Evolutionary conservation across 2,797 vertebrate species (phyloP).

Genomic region (Helarctos malayanus): DNA sequence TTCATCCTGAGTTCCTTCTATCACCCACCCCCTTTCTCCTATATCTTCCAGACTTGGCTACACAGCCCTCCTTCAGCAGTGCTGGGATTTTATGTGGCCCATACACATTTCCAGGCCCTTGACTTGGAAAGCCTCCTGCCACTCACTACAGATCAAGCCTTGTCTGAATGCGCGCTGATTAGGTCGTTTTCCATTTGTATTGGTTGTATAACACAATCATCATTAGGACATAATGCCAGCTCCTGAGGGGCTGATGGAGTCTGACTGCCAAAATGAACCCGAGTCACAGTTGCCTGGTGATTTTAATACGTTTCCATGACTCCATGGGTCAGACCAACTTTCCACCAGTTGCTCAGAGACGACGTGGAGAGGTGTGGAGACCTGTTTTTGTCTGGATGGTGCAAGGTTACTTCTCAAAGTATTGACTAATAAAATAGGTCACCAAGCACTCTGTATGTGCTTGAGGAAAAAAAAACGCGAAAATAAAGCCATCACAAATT

Average conservation of each 20-base stretch:
- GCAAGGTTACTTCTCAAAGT: background rate
- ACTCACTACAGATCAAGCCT: background rate
- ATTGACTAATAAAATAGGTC: background rate
- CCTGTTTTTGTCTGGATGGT: background rate
- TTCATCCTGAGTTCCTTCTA: background rate
- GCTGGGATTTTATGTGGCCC: background rate
- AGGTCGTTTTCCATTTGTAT: background rate
- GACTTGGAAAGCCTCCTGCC: slow-evolving; percentile 7
- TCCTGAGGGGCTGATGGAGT: background rate
- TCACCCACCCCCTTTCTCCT: background rate
- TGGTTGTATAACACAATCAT: background rate
- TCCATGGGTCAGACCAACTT: background rate
- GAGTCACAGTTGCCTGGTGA: slow-evolving; percentile 3
- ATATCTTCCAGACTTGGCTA: background rate
- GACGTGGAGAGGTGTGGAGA: background rate
- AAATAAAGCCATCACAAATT: background rate
- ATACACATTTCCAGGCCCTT: background rate
- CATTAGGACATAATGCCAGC: background rate
- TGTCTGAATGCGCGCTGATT: background rate
- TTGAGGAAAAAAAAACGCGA: background rate
- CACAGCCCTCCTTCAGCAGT: background rate
- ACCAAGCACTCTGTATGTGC: background rate
- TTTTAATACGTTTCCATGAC: slow-evolving; percentile 33
- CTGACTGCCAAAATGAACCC: background rate
- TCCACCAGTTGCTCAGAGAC: background rate